These are phyloP conservation scores for Drosophila kanekoi DNA, from an alignment of 2,888 invertebrate genomes.

Conservation along the genomic window DNA sequence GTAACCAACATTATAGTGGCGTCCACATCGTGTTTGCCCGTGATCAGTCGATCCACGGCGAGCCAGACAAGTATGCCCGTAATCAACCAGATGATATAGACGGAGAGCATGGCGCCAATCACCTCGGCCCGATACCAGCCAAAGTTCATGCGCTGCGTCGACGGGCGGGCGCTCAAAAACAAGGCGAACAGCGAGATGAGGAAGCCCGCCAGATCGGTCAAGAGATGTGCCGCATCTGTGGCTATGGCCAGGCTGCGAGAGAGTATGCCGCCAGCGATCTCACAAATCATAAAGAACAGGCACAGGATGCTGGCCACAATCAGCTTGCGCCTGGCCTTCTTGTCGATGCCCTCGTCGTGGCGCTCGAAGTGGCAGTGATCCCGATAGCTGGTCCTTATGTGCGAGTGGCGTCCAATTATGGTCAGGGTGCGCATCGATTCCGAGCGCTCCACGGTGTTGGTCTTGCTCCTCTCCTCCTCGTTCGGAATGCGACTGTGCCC, in stretches of 20 bases:
- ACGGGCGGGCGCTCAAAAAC: conserved; percentile 47
- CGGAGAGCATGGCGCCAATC: conserved; percentile 97
- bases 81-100: conserved; percentile 98
- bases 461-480: background rate
- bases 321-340: conserved; percentile 47
- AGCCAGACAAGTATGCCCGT: conserved; percentile 97
- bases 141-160: conserved; percentile 90
- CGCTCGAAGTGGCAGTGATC: conserved; percentile 57
- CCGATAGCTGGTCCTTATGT: conserved; percentile 35
- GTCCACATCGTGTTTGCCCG: conserved; percentile 93
- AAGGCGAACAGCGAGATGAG: conserved; percentile 65
- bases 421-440: conserved; percentile 58
- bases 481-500: background rate
- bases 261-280: conserved; percentile 57
- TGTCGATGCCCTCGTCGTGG: conserved; percentile 35
- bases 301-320: conserved; percentile 62
- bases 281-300: conserved; percentile 51
- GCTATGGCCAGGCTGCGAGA: conserved; percentile 70
- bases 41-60: conserved; percentile 93
- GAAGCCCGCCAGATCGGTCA: conserved; percentile 64
- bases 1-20: conserved; percentile 95
- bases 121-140: conserved; percentile 98
- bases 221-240: conserved; percentile 68
- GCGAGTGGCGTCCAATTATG: conserved; percentile 48
- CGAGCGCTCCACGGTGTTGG: conserved; percentile 8